phyloP scores from a whole-genome alignment of 2,797 vertebrate species.

The Acrossocheilus wenchowensis region DNA sequence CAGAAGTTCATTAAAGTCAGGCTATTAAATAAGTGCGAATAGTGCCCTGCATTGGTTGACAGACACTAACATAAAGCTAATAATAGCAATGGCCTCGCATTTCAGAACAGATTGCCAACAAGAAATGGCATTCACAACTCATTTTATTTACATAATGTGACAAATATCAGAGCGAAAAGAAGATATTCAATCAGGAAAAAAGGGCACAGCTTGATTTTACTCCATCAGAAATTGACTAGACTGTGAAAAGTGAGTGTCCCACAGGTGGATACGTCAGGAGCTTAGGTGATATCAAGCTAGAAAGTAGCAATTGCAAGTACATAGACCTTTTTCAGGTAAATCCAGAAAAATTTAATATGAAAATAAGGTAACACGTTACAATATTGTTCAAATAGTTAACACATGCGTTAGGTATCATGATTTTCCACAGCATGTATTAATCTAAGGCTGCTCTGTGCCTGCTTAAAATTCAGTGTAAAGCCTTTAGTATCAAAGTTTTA shows the following conservation, averaged over 20 bases:
- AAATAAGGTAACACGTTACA: neutral
- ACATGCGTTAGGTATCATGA: neutral
- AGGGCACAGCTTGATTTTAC: neutral
- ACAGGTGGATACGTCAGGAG: neutral
- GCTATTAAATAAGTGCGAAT: constrained; percentile 13
- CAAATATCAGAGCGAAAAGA: neutral
- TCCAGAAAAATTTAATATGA: neutral
- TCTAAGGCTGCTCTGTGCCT: no score
- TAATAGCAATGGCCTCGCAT: neutral
- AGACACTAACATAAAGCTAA: neutral
- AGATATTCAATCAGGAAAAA: neutral
- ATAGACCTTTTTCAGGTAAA: neutral
- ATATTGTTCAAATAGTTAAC: neutral
- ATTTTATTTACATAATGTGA: neutral
- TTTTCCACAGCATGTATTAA: neutral
- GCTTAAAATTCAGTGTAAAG: neutral
- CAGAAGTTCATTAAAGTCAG: constrained; percentile 19
- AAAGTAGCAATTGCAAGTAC: neutral
- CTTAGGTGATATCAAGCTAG: neutral
- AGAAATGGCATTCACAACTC: neutral
- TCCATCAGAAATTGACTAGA: neutral
- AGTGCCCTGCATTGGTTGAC: neutral
- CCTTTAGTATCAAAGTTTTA: no score
- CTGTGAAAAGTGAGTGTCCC: neutral
- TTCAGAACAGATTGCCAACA: neutral